A percentile compares a stretch with the other conserved stretches of the same genome.
Evolutionary conservation across 2,113 vertebrate genomes (phyloP).

Genomic region (Mormoops blainvillei): DNA sequence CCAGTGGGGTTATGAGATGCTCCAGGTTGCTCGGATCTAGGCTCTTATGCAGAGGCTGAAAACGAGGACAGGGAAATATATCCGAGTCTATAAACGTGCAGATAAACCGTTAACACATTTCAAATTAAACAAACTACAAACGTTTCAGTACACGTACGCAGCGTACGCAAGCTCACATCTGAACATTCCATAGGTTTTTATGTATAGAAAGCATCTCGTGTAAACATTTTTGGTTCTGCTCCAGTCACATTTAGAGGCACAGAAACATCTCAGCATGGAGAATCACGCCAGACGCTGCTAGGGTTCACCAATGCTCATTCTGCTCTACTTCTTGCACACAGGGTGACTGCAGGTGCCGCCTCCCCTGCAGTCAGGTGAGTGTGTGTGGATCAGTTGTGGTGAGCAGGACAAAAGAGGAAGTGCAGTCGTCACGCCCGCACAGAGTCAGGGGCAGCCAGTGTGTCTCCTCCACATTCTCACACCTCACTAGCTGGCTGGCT

Average conservation of each 20-base stretch:
- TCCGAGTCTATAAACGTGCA: not conserved
- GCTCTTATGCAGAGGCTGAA: constrained; percentile 94
- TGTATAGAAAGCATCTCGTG: not conserved
- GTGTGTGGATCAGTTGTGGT: not conserved
- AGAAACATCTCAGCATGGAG: not conserved
- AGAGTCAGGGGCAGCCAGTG: not conserved
- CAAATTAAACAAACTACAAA: not conserved
- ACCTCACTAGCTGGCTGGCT: not conserved
- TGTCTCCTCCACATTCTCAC: not conserved
- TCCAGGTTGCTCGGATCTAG: constrained; percentile 95
- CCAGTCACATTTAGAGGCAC: not conserved
- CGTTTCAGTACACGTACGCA: not conserved
- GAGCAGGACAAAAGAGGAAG: not conserved
- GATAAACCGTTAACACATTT: not conserved
- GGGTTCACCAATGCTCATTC: not conserved
- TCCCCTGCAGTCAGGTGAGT: not conserved
- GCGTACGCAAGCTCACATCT: not conserved
- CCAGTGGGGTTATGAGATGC: constrained; percentile 94
- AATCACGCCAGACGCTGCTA: not conserved
- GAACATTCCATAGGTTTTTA: not conserved
- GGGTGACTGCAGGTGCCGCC: not conserved
- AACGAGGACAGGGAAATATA: not conserved
- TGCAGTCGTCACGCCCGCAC: not conserved
- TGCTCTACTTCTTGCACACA: not conserved
- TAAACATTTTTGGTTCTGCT: not conserved